A percentile compares a stretch with the other conserved stretches of the same genome.
Evolutionary conservation across 2,888 invertebrate species (phyloP).

Genomic region (Lochmaea capreae): DNA sequence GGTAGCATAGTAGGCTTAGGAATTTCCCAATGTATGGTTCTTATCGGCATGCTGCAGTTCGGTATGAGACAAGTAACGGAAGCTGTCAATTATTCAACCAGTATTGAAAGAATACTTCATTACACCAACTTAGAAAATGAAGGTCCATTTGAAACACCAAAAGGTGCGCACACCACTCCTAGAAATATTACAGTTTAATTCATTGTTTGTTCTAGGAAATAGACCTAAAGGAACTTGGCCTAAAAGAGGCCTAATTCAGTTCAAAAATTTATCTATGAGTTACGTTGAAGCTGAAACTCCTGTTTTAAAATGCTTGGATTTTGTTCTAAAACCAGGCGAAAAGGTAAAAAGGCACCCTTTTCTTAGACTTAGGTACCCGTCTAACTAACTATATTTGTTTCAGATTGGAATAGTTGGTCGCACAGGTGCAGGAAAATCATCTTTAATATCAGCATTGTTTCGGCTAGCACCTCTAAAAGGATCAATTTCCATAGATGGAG

Average conservation of each 20-base stretch:
- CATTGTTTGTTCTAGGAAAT: background rate
- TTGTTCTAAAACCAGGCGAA: conserved; percentile 68
- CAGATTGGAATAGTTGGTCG: conserved; percentile 88
- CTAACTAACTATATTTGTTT: conserved; percentile 28
- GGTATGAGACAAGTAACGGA: conserved; percentile 85
- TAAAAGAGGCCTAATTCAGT: background rate
- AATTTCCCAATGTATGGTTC: conserved; percentile 68
- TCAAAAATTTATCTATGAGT: conserved; percentile 71
- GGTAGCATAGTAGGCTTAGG: conserved; percentile 56
- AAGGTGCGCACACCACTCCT: conserved; percentile 34
- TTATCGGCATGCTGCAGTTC: conserved; percentile 85
- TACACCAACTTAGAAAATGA: conserved; percentile 81
- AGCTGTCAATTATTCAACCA: conserved; percentile 78
- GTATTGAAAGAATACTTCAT: conserved; percentile 84
- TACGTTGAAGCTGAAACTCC: conserved; percentile 74
- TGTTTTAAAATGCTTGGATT: conserved; percentile 75
- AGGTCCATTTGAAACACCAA: conserved; percentile 70
- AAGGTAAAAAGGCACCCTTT: background rate
- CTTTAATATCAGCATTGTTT: conserved; percentile 86
- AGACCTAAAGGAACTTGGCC: background rate
- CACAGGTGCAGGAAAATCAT: conserved; percentile 90
- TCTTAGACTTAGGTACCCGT: no score
- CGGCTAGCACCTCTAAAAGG: conserved; percentile 84
- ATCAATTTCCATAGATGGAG: conserved; percentile 78
- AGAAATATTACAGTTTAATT: background rate